Percentiles rank a stretch among this genome's conserved stretches.
Evolutionary conservation across 2,888 invertebrate species (phyloP).

Genomic region (Spatulosminthurus flaviceps): DNA sequence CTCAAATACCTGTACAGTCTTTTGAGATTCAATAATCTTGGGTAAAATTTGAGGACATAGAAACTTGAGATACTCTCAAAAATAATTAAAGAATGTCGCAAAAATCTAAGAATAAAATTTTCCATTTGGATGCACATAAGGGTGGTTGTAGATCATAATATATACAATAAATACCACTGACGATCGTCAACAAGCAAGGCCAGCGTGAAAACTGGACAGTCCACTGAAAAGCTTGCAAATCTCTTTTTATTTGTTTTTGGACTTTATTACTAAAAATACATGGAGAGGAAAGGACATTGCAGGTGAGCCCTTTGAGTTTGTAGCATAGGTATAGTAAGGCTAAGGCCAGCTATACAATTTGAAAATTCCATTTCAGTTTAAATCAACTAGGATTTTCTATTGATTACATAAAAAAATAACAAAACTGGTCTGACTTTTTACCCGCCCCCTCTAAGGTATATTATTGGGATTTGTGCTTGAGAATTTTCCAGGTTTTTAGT

Average conservation of each 20-base stretch:
- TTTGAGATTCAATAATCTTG: background rate
- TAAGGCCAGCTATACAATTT: background rate
- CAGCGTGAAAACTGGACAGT: background rate
- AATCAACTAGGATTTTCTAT: no score
- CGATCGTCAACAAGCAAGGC: no score
- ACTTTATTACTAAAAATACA: no score
- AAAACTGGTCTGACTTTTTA: no score
- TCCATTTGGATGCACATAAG: constrained; percentile 37
- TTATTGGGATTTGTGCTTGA: no score
- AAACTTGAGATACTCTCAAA: constrained; percentile 37
- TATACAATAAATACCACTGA: no score
- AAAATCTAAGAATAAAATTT: constrained; percentile 33
- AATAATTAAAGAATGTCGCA: constrained; percentile 34
- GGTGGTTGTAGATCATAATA: constrained; percentile 44
- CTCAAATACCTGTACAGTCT: no score
- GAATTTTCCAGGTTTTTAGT: no score
- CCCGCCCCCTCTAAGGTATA: no score
- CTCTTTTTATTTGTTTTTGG: no score
- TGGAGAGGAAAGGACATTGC: constrained; percentile 2
- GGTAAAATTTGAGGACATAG: background rate
- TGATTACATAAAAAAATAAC: background rate
- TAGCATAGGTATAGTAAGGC: background rate
- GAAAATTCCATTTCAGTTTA: background rate
- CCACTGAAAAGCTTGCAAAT: background rate
- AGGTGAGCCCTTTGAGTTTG: background rate